A percentile compares a stretch with the other conserved stretches of the same genome.
Evolutionary conservation across 2,888 invertebrate species (phyloP).

Genomic region (Lumbricus terrestris): DNA sequence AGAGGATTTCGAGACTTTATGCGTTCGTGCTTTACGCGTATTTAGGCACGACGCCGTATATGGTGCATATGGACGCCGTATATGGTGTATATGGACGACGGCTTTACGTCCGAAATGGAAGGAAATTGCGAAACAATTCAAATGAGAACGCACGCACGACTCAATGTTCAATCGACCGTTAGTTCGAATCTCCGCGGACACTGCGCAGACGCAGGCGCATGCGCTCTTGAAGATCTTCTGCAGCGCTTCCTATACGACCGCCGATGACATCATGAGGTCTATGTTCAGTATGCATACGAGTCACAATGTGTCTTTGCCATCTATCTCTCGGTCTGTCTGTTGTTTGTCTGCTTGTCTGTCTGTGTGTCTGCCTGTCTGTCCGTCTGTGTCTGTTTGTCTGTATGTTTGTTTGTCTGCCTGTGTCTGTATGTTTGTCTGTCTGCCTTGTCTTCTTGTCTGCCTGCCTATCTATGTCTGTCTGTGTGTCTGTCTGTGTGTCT

Average conservation of each 20-base stretch:
- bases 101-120: background rate
- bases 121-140: conserved; percentile 18
- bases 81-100: background rate
- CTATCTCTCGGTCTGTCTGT: background rate
- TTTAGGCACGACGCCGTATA: conserved; percentile 10
- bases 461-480: no score
- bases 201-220: background rate
- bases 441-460: no score
- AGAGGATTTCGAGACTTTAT: conserved; percentile 16
- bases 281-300: background rate
- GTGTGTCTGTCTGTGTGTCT: no score
- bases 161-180: conserved; percentile 11
- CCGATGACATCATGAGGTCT: background rate
- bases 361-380: no score
- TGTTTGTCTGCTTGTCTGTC: no score
- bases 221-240: background rate
- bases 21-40: conserved; percentile 13
- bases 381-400: background rate
- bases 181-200: conserved; percentile 8
- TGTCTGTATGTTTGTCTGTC: no score
- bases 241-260: background rate
- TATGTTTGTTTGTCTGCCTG: background rate
- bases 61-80: background rate
- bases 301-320: background rate
- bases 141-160: background rate